Percentiles rank a stretch among this genome's conserved stretches.
phyloP scores from a whole-genome alignment of 2,797 vertebrate species.

The Pangasius djambal region DNA sequence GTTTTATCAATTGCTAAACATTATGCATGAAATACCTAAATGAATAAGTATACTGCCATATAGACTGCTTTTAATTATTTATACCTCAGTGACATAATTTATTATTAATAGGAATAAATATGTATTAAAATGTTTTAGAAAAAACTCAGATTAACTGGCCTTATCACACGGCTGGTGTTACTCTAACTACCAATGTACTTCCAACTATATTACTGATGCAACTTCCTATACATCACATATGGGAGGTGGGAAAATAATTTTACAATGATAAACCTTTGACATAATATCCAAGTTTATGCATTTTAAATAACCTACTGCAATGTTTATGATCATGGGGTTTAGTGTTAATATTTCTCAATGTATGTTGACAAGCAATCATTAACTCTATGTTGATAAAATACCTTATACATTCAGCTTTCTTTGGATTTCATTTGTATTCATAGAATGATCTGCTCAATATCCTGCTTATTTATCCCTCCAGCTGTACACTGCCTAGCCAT shows the following conservation, averaged over 20 bases:
- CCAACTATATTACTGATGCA: neutral
- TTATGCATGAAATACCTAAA: neutral
- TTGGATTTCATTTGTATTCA: constrained; percentile 44
- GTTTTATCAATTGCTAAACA: neutral
- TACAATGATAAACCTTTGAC: constrained; percentile 17
- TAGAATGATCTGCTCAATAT: constrained; percentile 35
- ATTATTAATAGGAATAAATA: constrained; percentile 7
- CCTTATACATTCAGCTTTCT: neutral
- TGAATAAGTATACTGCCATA: neutral
- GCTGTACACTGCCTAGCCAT: constrained; percentile 25
- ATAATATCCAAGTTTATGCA: neutral
- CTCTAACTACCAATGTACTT: neutral
- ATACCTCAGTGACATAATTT: neutral
- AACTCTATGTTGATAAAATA: neutral
- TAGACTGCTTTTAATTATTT: constrained; percentile 11
- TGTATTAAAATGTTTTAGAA: neutral
- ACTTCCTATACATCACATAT: neutral
- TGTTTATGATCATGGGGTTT: constrained; percentile 15
- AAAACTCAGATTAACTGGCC: neutral
- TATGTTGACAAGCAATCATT: constrained; percentile 5
- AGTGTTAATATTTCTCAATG: constrained; percentile 16
- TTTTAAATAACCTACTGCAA: constrained; percentile 8
- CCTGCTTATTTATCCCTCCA: constrained; percentile 35
- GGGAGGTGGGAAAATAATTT: neutral
- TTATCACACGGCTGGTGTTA: neutral